Percentiles rank a stretch among this genome's conserved stretches.
Evolutionary conservation across 2,113 vertebrate genomes (phyloP).

Genomic region (Bothrops jararaca): DNA sequence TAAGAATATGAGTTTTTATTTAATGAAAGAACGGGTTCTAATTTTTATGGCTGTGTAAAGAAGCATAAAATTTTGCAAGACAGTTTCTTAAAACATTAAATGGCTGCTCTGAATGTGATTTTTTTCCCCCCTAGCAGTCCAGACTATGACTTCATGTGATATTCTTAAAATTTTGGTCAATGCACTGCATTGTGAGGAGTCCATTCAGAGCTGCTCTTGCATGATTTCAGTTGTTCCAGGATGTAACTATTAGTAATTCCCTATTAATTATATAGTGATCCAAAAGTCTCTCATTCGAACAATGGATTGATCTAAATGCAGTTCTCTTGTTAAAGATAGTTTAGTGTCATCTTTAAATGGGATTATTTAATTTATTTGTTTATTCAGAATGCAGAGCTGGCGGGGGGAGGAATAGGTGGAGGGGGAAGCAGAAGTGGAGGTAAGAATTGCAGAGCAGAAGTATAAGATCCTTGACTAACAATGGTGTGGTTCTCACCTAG

Average conservation of each 20-base stretch:
- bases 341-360: neutral
- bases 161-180: neutral
- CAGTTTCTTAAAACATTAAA: neutral
- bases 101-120: neutral
- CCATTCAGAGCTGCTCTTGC: neutral
- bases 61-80: neutral
- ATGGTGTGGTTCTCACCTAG: neutral
- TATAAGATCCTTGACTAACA: neutral
- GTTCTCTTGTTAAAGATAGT: neutral
- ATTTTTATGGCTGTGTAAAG: neutral
- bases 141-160: neutral
- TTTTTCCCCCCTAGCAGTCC: neutral
- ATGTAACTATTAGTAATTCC: neutral
- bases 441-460: neutral
- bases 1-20: neutral
- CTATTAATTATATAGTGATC: neutral
- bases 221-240: neutral
- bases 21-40: neutral
- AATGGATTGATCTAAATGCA: neutral
- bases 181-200: neutral
- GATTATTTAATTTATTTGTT: neutral
- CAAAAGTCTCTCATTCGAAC: neutral
- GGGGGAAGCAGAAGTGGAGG: neutral
- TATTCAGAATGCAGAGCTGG: neutral
- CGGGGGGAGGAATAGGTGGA: neutral